A percentile compares a stretch with the other conserved stretches of the same genome.
Conservation (phyloP, 2,888 invertebrate species). For the Cerceris rybyensis region DNA sequence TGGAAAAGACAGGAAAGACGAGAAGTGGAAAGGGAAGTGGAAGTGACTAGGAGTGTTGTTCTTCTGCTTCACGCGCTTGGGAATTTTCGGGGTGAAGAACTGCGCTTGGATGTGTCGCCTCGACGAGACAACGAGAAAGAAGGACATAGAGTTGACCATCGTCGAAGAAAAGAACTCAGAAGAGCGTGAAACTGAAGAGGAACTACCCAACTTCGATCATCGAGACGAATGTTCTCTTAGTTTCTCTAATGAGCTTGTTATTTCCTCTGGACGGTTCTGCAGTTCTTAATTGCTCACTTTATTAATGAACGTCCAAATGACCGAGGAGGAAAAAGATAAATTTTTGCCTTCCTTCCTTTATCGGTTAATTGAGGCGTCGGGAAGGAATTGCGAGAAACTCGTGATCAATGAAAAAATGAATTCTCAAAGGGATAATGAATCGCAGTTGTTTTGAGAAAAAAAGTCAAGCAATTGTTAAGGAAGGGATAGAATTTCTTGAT, state of each 20-base stretch:
- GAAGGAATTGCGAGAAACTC: no score
- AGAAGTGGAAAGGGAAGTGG: background rate
- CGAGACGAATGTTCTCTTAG: constrained; percentile 25
- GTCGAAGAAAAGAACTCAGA: background rate
- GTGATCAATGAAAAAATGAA: no score
- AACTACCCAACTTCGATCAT: constrained; percentile 30
- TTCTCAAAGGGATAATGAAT: no score
- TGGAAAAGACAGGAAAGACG: background rate
- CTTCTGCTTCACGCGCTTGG: background rate
- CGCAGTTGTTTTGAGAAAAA: background rate
- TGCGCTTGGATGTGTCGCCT: background rate
- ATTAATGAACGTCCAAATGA: constrained; percentile 37
- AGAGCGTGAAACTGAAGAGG: constrained; percentile 33
- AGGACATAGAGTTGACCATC: background rate
- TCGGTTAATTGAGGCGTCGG: background rate
- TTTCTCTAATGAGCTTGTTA: constrained; percentile 48
- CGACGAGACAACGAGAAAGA: constrained; percentile 2
- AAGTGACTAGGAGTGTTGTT: background rate
- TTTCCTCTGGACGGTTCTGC: constrained; percentile 5
- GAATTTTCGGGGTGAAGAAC: constrained; percentile 15
- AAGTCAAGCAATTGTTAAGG: background rate
- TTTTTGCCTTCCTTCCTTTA: background rate
- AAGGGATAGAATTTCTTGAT: background rate
- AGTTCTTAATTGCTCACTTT: constrained; percentile 39
- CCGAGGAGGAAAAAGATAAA: background rate